Evolutionary conservation across 2,797 vertebrate genomes (phyloP), one percentile per base, ranked within the genome.

Genomic region (Myotis pilosus): DNA sequence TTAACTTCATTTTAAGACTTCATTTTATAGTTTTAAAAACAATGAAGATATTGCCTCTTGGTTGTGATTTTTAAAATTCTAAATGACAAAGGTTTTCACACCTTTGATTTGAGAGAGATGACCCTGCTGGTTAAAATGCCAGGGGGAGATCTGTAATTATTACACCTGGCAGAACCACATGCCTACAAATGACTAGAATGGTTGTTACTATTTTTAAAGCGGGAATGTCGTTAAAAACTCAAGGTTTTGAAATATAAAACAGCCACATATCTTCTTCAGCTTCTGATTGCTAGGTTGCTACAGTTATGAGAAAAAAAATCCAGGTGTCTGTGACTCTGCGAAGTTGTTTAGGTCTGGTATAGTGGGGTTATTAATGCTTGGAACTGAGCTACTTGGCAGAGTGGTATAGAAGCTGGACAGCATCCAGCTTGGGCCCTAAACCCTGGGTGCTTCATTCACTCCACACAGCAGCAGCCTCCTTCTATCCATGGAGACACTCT

Each of bases 1-100:
- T 93, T 68, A 81, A 74, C 41, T 78, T 94, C 72, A 33, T 92
- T 81, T 88, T 80, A 69, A 86, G 82, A 60, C 36, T 94, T 93
- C 3, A 51, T 78, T 88, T 86, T 93, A 76, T 33, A 28, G 23
- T 53, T 86, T 93, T 44, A 30, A 53, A 93, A 91, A 33, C 20
- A 57, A 1, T 87, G 57, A 81, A 49, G 44, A 17, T 76, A 53
- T 5, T 82, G 44, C 69, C 33, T 44, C 16, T 75, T 87, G 66
- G 60, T 53, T 57, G 41, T 92, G 68, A 80, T 55, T 95, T 87
- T 44, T 38, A 57, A 81, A 89, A 82, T 87, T 88, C 51, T 80
- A 17, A 66, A 36, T 80, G 79, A 30, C 68, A 60, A 92, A 74
- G 84, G 17, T 53, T 87, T 53, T 74, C 9, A 16, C 4, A 12